Evolutionary conservation across 2,888 invertebrate genomes (phyloP).

Genomic region (Sphaerophoria rueppellii): DNA sequence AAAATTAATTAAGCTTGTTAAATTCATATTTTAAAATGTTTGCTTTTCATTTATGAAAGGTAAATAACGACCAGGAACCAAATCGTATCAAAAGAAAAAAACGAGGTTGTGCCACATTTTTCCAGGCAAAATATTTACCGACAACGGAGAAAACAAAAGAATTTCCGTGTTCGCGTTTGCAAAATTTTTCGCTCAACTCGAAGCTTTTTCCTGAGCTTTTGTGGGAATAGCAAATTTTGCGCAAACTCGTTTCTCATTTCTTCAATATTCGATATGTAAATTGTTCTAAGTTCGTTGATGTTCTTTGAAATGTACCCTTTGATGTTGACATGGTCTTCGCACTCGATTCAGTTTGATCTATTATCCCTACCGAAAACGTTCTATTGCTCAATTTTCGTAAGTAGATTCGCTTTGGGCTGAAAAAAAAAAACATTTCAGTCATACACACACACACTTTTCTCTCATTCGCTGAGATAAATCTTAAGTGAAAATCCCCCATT

Average conservation of each 20-base stretch:
- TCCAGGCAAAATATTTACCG: neutral
- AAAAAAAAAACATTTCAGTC: neutral
- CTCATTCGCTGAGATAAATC: neutral
- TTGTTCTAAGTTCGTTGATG: neutral
- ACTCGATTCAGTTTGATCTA: constrained; percentile 37
- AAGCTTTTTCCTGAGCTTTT: neutral
- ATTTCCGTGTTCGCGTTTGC: neutral
- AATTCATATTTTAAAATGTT: no score
- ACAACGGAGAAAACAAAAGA: no score
- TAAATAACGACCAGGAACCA: neutral
- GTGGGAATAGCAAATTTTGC: neutral
- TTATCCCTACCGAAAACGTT: constrained; percentile 26
- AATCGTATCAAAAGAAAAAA: neutral
- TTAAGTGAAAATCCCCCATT: neutral
- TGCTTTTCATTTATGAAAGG: no score
- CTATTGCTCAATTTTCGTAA: constrained; percentile 11
- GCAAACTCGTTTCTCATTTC: neutral
- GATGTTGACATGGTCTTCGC: constrained; percentile 39
- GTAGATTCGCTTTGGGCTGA: constrained; percentile 12
- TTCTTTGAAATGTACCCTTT: constrained; percentile 27
- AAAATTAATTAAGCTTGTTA: neutral
- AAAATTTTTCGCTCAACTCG: neutral
- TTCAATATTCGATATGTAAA: neutral
- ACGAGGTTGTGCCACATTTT: neutral
- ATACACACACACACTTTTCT: no score